These are phyloP conservation scores for Mesocricetus auratus DNA, from an alignment of 2,113 vertebrate species.

Conservation along the genomic window DNA sequence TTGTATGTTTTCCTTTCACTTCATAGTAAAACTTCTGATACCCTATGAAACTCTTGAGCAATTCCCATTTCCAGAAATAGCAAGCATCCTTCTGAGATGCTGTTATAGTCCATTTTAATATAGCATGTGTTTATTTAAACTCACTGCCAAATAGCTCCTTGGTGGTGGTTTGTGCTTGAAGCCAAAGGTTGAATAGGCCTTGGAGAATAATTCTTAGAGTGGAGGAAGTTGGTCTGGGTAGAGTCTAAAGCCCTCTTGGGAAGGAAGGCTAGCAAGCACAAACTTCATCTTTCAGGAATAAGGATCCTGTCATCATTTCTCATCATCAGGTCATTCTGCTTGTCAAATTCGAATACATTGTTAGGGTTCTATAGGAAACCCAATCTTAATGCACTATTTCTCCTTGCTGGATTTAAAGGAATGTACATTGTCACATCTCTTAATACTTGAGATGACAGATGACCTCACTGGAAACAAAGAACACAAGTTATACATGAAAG, in stretches of 20 bases:
- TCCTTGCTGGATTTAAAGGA: slow-evolving; percentile 21
- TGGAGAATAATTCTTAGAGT: slow-evolving; percentile 51
- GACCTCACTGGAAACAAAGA: not conserved
- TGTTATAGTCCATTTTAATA: slow-evolving; percentile 66
- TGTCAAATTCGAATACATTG: slow-evolving; percentile 54
- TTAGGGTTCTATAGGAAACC: slow-evolving; percentile 31
- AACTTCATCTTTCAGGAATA: not conserved
- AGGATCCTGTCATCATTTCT: slow-evolving; percentile 36
- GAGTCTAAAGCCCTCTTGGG: slow-evolving; percentile 5
- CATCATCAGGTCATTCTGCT: slow-evolving; percentile 8
- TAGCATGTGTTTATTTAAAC: slow-evolving; percentile 78
- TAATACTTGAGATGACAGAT: not conserved
- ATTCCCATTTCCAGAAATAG: slow-evolving; percentile 69
- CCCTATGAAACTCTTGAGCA: slow-evolving; percentile 30
- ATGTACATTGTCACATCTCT: not conserved
- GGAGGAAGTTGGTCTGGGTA: slow-evolving; percentile 33
- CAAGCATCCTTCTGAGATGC: slow-evolving; percentile 56
- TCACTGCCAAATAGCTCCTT: slow-evolving; percentile 64
- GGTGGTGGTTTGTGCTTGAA: slow-evolving; percentile 46
- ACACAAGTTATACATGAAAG: not conserved
- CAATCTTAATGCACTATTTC: not conserved
- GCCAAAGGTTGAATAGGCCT: slow-evolving; percentile 46
- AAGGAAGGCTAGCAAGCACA: not conserved
- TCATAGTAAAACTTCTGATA: slow-evolving; percentile 39
- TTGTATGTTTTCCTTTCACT: not conserved